These are phyloP conservation scores for Gopherus flavomarginatus DNA, from an alignment of 2,113 vertebrate species.

Conservation along the genomic window DNA sequence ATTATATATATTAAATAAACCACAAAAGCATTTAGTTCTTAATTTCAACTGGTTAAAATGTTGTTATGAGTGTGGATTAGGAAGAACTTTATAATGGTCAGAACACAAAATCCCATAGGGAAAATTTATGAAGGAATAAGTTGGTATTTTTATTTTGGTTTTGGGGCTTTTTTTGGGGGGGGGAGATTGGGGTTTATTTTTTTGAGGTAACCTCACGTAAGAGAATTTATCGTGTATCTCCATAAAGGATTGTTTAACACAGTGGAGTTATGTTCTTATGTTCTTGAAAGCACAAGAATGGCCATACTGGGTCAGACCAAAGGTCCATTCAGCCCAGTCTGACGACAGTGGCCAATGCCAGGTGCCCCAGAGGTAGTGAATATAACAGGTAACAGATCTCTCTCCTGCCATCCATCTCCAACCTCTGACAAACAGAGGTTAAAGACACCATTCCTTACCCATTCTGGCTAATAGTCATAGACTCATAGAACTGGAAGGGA, in stretches of 20 bases:
- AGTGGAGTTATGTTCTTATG: not conserved
- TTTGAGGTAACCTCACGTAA: not conserved
- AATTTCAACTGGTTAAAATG: not conserved
- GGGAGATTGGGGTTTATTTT: not conserved
- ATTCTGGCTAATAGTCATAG: no score
- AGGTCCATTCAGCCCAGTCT: no score
- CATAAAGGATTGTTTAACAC: not conserved
- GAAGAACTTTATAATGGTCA: not conserved
- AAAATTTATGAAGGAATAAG: not conserved
- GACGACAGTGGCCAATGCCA: no score
- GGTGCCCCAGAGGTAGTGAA: no score
- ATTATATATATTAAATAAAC: slow-evolving; percentile 9
- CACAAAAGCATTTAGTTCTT: not conserved
- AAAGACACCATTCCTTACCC: no score
- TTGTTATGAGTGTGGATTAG: not conserved
- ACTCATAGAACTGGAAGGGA: no score
- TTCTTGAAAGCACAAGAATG: no score
- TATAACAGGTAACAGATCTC: no score
- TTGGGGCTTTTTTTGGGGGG: not conserved
- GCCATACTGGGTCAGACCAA: no score
- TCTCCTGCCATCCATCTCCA: no score
- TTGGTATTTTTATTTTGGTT: no score
- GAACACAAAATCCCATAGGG: slow-evolving; percentile 13
- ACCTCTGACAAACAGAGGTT: no score
- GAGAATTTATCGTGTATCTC: not conserved